Base-by-base conservation (phyloP, 2,888 invertebrate species). In the Drosophila paranaensis region DNA sequence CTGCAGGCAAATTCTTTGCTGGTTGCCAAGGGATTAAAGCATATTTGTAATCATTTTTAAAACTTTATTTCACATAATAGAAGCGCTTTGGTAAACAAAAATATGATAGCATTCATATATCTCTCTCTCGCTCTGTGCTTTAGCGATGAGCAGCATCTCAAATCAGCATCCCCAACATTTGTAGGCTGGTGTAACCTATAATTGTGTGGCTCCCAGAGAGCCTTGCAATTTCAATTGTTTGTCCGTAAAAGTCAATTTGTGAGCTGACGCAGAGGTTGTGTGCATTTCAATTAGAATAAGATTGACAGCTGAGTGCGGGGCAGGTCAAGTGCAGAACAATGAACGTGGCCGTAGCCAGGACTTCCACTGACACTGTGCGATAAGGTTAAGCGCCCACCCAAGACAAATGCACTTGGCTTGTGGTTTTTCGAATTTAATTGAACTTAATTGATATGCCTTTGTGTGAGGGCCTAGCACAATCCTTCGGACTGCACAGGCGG, bases 371-470 rank as follows among this genome's bases (percentile, higher is more conserved):
- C 67, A 61, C 46, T 56, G 58, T 40, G 60, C 78, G 85, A 85
- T 88, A 85, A 85, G 77, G 81, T 57, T 74, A 74, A 60, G 54
- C 69, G 62, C 61, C 64, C 64, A 46, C 20, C 62, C 77, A 73
- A 74, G 68, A 71, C 60, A 61, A 64, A 72, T 84, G 85, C 82
- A 87, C 78, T 89, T 77, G 82, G 78, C 76, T 70, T 88, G 86
- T 82, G 86, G 86, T 81, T 85, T 82, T 79, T 57, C 79, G 67
- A 79, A 77, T 78, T 74, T 88, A 89, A 87, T 87, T 87, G 88
- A 82, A 85, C 89, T 89, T 89, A 88, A 87, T 89, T 87, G 87
- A 88, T 74, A 85, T 74, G 81, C 71, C 68, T 78, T 67, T 11
- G 42, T 33, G 61, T 20, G 46, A 35, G 54, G 56, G 74, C 40